A percentile compares a stretch with the other conserved stretches of the same genome.
Conservation (phyloP, 64 coral and sea anemone genomes). For the Orbicella faveolata region DNA sequence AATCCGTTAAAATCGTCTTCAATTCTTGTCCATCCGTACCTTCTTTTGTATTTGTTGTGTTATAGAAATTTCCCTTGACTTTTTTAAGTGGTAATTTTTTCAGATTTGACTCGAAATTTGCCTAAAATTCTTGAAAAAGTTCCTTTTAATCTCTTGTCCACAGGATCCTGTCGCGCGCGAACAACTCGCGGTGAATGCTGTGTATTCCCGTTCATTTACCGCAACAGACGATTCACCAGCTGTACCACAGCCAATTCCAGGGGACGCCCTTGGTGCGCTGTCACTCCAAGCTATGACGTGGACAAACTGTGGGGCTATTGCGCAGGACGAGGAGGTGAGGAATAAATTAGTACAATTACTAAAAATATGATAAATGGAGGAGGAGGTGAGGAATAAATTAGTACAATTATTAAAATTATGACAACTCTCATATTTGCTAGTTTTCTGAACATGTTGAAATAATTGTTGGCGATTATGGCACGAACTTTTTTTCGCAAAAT, state of each 20-base stretch:
- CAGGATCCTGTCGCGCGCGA: slow-evolving; percentile 13
- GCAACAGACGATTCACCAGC: background rate
- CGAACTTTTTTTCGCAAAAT: too few species aligned
- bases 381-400: background rate
- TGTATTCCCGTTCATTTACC: slow-evolving; percentile 65
- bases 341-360: background rate
- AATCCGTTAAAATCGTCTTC: too few species aligned
- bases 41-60: too few species aligned
- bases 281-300: slow-evolving; percentile 50
- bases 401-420: too few species aligned
- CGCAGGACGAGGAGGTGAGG: background rate
- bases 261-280: slow-evolving; percentile 42
- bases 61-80: too few species aligned
- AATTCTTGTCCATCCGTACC: too few species aligned
- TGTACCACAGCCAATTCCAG: slow-evolving; percentile 25
- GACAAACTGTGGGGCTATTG: slow-evolving; percentile 65
- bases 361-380: background rate
- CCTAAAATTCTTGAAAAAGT: too few species aligned
- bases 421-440: too few species aligned
- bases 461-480: too few species aligned
- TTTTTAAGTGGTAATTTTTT: too few species aligned
- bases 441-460: too few species aligned
- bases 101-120: background rate
- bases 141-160: background rate
- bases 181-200: slow-evolving; percentile 46